Evolutionary conservation across 2,888 invertebrate species (phyloP).

Genomic region (Meghimatium bilineatum): DNA sequence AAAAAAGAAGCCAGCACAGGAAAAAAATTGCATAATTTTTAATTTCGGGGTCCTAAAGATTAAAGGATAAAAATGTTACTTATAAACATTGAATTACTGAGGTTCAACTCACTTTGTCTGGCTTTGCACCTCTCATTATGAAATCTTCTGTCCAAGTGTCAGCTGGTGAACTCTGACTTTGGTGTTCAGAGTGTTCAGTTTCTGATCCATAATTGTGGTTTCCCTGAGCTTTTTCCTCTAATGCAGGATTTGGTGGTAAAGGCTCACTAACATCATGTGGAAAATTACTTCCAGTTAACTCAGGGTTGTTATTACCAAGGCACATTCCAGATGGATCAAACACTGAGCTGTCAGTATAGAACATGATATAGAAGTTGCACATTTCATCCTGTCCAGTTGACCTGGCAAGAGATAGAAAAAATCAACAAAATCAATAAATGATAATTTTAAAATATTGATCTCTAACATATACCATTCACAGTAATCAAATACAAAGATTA

Average conservation of each 20-base stretch:
- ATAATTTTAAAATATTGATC: neutral
- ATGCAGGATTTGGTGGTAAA: conserved; percentile 78
- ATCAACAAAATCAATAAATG: neutral
- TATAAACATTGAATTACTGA: too few species aligned
- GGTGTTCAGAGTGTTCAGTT: neutral
- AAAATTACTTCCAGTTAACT: conserved; percentile 66
- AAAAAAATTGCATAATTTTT: too few species aligned
- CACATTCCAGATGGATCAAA: conserved; percentile 59
- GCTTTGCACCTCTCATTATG: conserved; percentile 29
- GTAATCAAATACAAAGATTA: too few species aligned
- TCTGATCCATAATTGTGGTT: conserved; percentile 56
- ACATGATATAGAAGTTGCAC: conserved; percentile 78
- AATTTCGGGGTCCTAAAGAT: too few species aligned
- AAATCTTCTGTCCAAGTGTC: neutral
- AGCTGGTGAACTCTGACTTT: neutral
- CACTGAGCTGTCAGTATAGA: conserved; percentile 69
- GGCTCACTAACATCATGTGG: conserved; percentile 77
- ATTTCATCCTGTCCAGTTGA: conserved; percentile 76
- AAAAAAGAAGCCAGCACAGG: too few species aligned
- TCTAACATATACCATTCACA: neutral
- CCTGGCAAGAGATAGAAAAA: conserved; percentile 54
- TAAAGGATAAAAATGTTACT: too few species aligned
- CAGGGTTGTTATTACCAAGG: conserved; percentile 58
- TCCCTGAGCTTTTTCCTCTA: conserved; percentile 68
- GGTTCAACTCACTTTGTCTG: conserved; percentile 18